Percentiles rank a stretch among this genome's conserved stretches.
Conservation (phyloP, 2,113 vertebrate species). For the Saguinus imperator region DNA sequence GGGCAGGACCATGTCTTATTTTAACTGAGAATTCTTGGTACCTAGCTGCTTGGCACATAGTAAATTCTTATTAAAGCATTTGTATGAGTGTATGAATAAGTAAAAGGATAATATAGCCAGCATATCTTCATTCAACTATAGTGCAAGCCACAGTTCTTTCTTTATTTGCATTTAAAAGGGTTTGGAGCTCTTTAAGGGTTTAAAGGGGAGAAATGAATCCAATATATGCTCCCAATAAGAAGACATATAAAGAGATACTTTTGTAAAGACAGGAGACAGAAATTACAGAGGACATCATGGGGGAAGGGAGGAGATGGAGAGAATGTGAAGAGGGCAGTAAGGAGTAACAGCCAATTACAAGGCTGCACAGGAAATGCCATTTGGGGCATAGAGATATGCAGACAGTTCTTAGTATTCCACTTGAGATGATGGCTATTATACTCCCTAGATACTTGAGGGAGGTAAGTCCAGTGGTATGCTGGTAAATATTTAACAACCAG, state of each 20-base stretch:
- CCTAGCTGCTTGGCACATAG: background rate
- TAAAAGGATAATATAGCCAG: background rate
- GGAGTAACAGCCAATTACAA: slow-evolving; percentile 8
- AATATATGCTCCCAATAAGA: background rate
- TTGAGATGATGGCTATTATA: slow-evolving; percentile 41
- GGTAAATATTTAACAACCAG: slow-evolving; percentile 58
- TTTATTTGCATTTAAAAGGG: background rate
- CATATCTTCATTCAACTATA: background rate
- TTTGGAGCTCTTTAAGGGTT: background rate
- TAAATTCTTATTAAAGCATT: slow-evolving; percentile 22
- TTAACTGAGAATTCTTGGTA: slow-evolving; percentile 21
- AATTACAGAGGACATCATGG: background rate
- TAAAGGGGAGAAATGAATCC: background rate
- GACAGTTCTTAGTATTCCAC: slow-evolving; percentile 25
- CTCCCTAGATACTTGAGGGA: slow-evolving; percentile 29
- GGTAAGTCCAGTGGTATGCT: slow-evolving; percentile 17
- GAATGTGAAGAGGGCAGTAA: background rate
- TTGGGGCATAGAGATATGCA: background rate
- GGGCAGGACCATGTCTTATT: background rate
- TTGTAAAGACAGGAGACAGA: background rate
- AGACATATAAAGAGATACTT: background rate
- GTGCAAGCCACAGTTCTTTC: background rate
- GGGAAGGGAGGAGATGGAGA: background rate
- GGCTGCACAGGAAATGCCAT: slow-evolving; percentile 3
- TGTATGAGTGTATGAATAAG: background rate